These are phyloP conservation scores for Eristalis pertinax DNA, from an alignment of 2,888 invertebrate species.

Conservation along the genomic window DNA sequence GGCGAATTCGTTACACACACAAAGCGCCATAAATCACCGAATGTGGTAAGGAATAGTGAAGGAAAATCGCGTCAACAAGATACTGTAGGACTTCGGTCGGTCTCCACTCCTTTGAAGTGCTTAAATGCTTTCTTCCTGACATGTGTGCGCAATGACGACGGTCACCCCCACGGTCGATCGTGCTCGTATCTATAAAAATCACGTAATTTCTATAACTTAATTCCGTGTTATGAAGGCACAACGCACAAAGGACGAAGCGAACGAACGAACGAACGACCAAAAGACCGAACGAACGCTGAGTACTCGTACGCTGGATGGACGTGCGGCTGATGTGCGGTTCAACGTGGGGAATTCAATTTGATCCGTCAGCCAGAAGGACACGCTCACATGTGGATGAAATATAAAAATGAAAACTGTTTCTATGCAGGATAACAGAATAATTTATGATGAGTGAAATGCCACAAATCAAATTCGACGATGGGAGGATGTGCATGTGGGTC, in stretches of 20 bases:
- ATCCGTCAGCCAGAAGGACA: slow-evolving; percentile 36
- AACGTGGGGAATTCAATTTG: slow-evolving; percentile 59
- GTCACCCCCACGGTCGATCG: slow-evolving; percentile 37
- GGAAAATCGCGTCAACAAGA: slow-evolving; percentile 48
- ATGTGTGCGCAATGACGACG: slow-evolving; percentile 33
- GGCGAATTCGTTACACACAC: slow-evolving; percentile 65
- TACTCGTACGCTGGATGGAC: slow-evolving; percentile 3
- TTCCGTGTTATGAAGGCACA: slow-evolving; percentile 54
- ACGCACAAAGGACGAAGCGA: slow-evolving; percentile 28
- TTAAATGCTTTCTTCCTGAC: slow-evolving; percentile 64
- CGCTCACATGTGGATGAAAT: slow-evolving; percentile 25
- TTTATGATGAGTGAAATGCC: slow-evolving; percentile 61
- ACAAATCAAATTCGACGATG: slow-evolving; percentile 51
- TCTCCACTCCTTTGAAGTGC: slow-evolving; percentile 66
- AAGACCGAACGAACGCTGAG: background rate
- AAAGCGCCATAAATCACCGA: slow-evolving; percentile 64
- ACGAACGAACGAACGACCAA: background rate
- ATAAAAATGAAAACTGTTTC: slow-evolving; percentile 32
- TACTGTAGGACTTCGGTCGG: slow-evolving; percentile 34
- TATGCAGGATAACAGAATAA: slow-evolving; percentile 44
- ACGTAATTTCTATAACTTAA: slow-evolving; percentile 72
- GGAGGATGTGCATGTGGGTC: background rate
- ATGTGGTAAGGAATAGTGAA: slow-evolving; percentile 23
- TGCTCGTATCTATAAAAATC: slow-evolving; percentile 67
- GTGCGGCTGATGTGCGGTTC: slow-evolving; percentile 23